Percentiles rank a stretch among this genome's conserved stretches.
phyloP scores from a whole-genome alignment of 2,113 vertebrate genomes.

The Picathartes gymnocephalus region DNA sequence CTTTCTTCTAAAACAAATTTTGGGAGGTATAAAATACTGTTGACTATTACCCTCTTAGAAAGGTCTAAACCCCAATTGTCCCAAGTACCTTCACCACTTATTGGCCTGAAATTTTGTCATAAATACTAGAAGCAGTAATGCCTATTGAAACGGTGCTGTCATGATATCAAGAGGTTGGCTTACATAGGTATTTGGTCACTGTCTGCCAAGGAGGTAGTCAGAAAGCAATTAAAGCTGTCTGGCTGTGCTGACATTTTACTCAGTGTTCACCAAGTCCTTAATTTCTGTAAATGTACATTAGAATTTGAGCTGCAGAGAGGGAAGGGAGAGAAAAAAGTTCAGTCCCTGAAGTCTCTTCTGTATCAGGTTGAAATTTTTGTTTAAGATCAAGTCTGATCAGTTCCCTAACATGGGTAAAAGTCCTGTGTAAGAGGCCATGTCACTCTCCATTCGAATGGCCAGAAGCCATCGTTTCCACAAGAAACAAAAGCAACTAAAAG shows the following conservation, averaged over 20 bases:
- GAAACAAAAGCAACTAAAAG: conserved; percentile 55
- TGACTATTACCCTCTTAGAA: neutral
- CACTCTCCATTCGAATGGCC: conserved; percentile 13
- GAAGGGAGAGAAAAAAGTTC: neutral
- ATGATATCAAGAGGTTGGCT: neutral
- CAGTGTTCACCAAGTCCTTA: neutral
- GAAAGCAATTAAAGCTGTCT: neutral
- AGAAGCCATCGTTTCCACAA: conserved; percentile 61
- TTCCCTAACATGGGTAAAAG: neutral
- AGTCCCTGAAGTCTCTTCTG: neutral
- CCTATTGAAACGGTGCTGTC: neutral
- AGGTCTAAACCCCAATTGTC: neutral
- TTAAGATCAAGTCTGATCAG: neutral
- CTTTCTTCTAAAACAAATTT: neutral
- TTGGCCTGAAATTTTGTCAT: neutral
- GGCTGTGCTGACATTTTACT: neutral
- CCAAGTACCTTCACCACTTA: neutral
- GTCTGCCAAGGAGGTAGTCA: neutral
- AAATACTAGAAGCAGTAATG: neutral
- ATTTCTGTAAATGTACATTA: neutral
- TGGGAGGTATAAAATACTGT: neutral
- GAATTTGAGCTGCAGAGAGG: neutral
- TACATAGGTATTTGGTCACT: neutral
- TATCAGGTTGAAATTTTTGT: neutral
- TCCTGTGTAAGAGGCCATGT: conserved; percentile 17